phyloP scores from a whole-genome alignment of 2,113 vertebrate species.

The Myiopsitta monachus region DNA sequence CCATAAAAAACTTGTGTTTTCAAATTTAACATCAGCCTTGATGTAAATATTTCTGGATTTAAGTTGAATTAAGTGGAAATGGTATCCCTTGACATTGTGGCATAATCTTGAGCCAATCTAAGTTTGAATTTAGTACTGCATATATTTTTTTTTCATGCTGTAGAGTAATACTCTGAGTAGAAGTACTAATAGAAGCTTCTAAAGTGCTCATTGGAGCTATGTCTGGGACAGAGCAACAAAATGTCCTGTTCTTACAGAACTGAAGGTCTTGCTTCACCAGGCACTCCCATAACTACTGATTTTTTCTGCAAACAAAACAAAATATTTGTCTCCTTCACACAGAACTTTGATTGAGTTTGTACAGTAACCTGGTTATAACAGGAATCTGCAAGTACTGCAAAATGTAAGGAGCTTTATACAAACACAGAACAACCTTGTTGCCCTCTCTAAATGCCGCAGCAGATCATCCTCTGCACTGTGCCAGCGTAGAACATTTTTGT shows the following conservation, averaged over 20 bases:
- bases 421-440: neutral
- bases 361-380: neutral
- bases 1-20: neutral
- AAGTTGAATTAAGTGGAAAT: neutral
- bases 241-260: neutral
- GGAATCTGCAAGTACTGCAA: neutral
- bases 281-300: neutral
- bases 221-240: neutral
- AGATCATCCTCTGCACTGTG: neutral
- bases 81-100: neutral
- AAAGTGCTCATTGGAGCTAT: neutral
- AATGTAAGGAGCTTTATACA: neutral
- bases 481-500: neutral
- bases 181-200: neutral
- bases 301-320: neutral
- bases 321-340: rapidly evolving
- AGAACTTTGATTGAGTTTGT: neutral
- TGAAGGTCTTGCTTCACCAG: neutral
- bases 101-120: neutral
- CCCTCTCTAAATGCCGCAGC: neutral
- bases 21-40: neutral
- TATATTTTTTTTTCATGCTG: neutral
- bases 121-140: neutral
- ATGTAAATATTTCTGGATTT: neutral
- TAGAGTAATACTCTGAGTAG: neutral